A percentile compares a stretch with the other conserved stretches of the same genome.
Evolutionary conservation across 2,113 vertebrate species (phyloP).

Genomic region (Leucoraja erinaceus): DNA sequence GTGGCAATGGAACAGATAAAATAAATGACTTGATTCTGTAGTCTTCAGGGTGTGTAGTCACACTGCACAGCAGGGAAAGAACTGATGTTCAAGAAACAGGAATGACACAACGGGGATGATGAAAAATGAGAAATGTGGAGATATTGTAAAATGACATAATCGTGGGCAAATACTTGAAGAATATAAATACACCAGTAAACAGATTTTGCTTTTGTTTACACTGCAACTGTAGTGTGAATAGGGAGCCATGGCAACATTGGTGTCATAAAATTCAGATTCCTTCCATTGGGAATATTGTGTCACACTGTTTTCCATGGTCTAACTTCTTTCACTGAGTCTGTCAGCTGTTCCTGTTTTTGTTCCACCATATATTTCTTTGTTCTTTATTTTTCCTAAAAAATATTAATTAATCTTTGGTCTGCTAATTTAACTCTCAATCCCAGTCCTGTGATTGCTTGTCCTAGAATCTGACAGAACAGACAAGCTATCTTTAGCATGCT

Average conservation of each 20-base stretch:
- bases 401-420: not conserved
- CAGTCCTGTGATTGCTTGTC: not conserved
- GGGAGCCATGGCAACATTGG: conserved; percentile 14
- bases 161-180: not conserved
- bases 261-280: not conserved
- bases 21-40: not conserved
- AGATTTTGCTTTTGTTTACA: conserved; percentile 3
- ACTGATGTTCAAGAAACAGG: not conserved
- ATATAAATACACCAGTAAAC: not conserved
- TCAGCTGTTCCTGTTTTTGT: not conserved
- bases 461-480: not conserved
- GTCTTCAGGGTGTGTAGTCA: not conserved
- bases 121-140: not conserved
- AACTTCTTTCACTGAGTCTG: not conserved
- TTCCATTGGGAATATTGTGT: not conserved
- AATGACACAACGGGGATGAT: not conserved
- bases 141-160: not conserved
- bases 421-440: not conserved
- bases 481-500: not conserved
- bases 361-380: not conserved
- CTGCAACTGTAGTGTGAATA: not conserved
- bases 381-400: not conserved
- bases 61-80: not conserved
- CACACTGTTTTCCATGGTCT: not conserved
- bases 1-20: not conserved